Conservation (phyloP, 2,797 vertebrate genomes). For the Buphagus erythrorhynchus region DNA sequence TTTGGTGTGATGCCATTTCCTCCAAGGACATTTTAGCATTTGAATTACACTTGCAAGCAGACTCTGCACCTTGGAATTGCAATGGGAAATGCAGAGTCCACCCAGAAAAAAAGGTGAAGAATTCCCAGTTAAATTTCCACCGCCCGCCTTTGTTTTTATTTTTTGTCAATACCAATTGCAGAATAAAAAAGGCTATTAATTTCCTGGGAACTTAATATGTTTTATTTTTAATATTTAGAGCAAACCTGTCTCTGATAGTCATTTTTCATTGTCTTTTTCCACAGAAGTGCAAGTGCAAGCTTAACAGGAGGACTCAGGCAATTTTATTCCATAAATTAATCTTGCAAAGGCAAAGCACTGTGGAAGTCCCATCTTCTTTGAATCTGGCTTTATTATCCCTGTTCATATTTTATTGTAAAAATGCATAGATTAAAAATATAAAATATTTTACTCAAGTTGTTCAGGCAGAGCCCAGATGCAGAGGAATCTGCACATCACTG, state of each 20-base stretch:
- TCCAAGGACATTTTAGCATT: not conserved
- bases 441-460: not conserved
- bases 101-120: not conserved
- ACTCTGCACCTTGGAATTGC: not conserved
- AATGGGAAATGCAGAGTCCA: not conserved
- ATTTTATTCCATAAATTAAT: not conserved
- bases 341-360: not conserved
- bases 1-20: not conserved
- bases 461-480: not conserved
- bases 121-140: not conserved
- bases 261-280: not conserved
- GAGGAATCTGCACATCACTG: not conserved
- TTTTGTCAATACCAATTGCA: not conserved
- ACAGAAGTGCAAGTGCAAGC: not conserved
- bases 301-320: not conserved
- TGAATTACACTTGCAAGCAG: not conserved
- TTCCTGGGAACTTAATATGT: not conserved
- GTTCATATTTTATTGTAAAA: not conserved
- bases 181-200: not conserved
- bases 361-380: not conserved
- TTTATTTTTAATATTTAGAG: not conserved
- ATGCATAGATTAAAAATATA: not conserved
- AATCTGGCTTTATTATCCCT: not conserved
- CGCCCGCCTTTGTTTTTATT: not conserved
- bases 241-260: not conserved